phyloP scores from a whole-genome alignment of 2,797 vertebrate genomes.

The Euphonia xanthogaster region DNA sequence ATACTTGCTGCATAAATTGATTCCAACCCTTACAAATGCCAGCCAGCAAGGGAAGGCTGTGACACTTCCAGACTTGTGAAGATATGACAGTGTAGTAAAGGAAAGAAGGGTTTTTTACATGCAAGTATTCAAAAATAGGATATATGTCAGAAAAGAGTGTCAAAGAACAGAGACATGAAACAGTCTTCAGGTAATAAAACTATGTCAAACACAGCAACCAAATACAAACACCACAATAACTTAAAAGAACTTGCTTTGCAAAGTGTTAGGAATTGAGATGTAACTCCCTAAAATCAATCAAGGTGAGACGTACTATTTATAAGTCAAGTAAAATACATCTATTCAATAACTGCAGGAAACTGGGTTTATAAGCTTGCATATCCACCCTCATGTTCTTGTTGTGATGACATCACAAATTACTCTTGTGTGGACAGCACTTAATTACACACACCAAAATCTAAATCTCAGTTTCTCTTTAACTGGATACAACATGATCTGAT shows the following conservation, averaged over 20 bases:
- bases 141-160: background rate
- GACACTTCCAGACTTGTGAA: background rate
- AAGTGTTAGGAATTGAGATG: background rate
- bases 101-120: background rate
- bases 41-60: background rate
- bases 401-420: background rate
- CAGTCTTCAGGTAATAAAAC: background rate
- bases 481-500: conserved; percentile 2
- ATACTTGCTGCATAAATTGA: background rate
- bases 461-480: conserved; percentile 24
- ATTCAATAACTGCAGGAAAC: background rate
- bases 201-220: background rate
- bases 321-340: background rate
- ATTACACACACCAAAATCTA: background rate
- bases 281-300: background rate
- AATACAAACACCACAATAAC: background rate
- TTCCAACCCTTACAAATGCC: background rate
- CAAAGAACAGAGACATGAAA: background rate
- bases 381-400: background rate
- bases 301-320: background rate
- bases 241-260: background rate
- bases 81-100: background rate
- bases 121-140: background rate
- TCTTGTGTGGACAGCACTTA: background rate
- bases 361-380: background rate